Evolutionary conservation across 2,888 invertebrate genomes (phyloP), one percentile per base, ranked within the genome.

Genomic region (Spodoptera littoralis): DNA sequence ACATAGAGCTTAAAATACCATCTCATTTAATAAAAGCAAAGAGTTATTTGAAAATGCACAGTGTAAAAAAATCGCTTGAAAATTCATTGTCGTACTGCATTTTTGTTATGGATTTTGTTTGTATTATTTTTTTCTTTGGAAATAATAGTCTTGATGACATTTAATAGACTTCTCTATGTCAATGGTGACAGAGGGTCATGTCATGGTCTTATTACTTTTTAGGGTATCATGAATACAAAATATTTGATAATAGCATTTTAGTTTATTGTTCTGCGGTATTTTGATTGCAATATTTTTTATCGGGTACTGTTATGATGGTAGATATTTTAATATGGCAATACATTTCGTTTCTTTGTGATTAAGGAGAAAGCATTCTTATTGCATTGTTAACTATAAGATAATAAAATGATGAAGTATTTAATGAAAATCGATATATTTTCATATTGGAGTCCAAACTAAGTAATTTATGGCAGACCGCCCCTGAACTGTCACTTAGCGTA

Each of bases 141-240:
- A 53, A 60, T 53, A 64, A 61, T 62, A 12, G 49, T 59, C 70
- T 73, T 67, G 62, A 67, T 68, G 55, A n/a, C 22, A 51, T 70
- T 79, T 61, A 77, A 73, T 77, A 63, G 49, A 75, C 56, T 74
- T 64, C 70, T 79, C 63, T 59, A 61, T 70, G 61, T 66, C 72
- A 78, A 50, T 48, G 56, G n/a, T 75, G 65, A 69, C 56, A 55
- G 56, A 65, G 73, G 73, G 70, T 63, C 76, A 65, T 55, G 61
- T 61, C 67, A 65, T 13, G 52, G 12, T 45, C 60, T 71, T 73
- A 61, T 73, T 70, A 63, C 58, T 44, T 72, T 70, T 67, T 53
- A 60, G 56, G 70, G 70, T 60, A 63, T 60, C 50, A 55, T 57
- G 51, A 67, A 70, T 70, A 47, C 53, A 52, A 74, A 73, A 59